phyloP scores from a whole-genome alignment of 2,888 invertebrate genomes.

The Nezara viridula region DNA sequence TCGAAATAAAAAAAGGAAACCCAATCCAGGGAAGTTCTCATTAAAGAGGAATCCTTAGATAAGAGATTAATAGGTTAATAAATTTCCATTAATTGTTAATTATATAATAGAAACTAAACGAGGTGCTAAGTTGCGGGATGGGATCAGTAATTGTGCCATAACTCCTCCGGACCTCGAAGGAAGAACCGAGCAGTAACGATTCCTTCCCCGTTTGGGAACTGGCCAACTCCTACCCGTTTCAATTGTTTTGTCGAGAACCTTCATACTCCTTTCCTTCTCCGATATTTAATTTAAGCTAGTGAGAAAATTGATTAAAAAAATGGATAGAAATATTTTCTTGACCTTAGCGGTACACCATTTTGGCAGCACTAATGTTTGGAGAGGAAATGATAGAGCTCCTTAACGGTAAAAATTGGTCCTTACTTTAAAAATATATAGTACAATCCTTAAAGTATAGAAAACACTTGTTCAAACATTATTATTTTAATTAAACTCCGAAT shows the following conservation, averaged over 20 bases:
- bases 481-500: no score
- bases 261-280: background rate
- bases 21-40: background rate
- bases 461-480: no score
- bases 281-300: background rate
- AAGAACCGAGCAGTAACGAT: slow-evolving; percentile 19
- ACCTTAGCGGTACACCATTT: no score
- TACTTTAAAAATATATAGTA: no score
- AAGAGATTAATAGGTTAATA: background rate
- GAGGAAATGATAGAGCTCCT: no score
- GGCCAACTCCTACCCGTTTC: slow-evolving; percentile 16
- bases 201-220: slow-evolving; percentile 3
- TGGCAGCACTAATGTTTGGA: no score
- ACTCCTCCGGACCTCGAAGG: background rate
- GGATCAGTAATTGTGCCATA: slow-evolving; percentile 41
- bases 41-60: slow-evolving; percentile 4
- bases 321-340: background rate
- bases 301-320: background rate
- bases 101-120: slow-evolving; percentile 43
- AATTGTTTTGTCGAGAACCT: background rate
- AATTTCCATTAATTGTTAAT: slow-evolving; percentile 38
- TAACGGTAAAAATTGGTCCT: no score
- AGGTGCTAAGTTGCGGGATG: background rate
- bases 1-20: background rate
- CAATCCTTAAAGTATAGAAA: no score